phyloP scores from a whole-genome alignment of 2,113 vertebrate genomes.

The Cacatua alba region DNA sequence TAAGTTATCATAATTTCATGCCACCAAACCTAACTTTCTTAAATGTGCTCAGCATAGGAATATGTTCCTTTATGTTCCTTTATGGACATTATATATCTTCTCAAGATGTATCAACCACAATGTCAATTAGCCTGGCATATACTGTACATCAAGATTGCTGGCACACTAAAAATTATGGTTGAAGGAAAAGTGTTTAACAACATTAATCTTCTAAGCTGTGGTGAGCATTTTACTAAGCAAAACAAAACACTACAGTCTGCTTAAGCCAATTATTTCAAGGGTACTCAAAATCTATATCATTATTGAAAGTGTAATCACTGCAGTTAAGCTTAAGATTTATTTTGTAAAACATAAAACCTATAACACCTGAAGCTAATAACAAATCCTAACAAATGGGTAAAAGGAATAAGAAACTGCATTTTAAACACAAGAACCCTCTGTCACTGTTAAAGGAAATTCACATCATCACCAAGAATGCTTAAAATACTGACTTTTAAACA shows the following conservation, averaged over 20 bases:
- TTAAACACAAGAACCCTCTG: neutral
- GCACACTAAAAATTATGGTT: neutral
- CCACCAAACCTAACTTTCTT: neutral
- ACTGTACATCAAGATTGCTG: neutral
- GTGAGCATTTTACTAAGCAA: neutral
- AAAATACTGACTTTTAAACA: neutral
- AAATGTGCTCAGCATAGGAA: neutral
- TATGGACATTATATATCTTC: neutral
- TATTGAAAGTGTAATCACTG: neutral
- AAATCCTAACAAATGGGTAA: neutral
- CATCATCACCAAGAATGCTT: neutral
- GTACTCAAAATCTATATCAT: neutral
- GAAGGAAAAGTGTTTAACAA: neutral
- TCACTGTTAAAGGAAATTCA: neutral
- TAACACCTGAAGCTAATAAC: neutral
- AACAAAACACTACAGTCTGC: neutral
- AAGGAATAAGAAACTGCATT: neutral
- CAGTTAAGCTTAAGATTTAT: neutral
- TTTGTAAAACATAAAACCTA: neutral
- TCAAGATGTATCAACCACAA: neutral
- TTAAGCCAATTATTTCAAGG: neutral
- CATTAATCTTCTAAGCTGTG: neutral
- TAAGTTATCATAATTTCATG: conserved; percentile 18
- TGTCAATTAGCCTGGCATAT: neutral
- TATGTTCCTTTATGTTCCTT: neutral